These are phyloP conservation scores for Cryptophagus acutangulus DNA, from an alignment of 2,888 invertebrate species.

Conservation along the genomic window DNA sequence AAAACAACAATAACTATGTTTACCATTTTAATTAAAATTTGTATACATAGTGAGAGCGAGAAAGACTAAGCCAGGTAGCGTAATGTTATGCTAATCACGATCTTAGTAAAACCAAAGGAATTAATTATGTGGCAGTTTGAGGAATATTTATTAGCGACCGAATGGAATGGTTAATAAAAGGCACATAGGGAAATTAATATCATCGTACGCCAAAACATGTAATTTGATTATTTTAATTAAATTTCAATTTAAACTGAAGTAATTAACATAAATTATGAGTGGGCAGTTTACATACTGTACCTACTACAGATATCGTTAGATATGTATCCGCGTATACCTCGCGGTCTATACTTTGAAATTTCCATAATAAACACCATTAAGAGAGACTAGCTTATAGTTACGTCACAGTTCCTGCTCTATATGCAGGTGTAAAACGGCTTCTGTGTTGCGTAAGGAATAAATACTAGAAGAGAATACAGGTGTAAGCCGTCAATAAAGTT, in stretches of 20 bases:
- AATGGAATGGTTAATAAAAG: too few relatives aligned
- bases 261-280: slow-evolving; percentile 1
- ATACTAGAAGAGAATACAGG: slow-evolving; percentile 21
- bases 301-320: slow-evolving; percentile 1
- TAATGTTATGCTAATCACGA: too few relatives aligned
- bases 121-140: too few relatives aligned
- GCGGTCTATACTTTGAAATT: slow-evolving; percentile 1
- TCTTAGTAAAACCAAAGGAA: too few relatives aligned
- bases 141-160: too few relatives aligned
- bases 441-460: slow-evolving; percentile 19
- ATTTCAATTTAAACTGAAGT: slow-evolving; percentile 1
- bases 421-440: slow-evolving; percentile 22
- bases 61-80: too few relatives aligned
- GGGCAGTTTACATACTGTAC: slow-evolving; percentile 1
- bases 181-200: too few relatives aligned
- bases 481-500: slow-evolving; percentile 27
- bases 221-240: slow-evolving; percentile 1
- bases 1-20: too few relatives aligned
- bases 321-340: too few relatives aligned
- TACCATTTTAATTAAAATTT: too few relatives aligned
- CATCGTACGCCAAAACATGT: not conserved
- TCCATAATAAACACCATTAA: slow-evolving; percentile 1
- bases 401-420: slow-evolving; percentile 21
- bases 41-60: too few relatives aligned
- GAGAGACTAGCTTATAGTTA: slow-evolving; percentile 8